Percentiles rank a stretch among this genome's conserved stretches.
These are phyloP conservation scores for Styela plicata DNA, from an alignment of 23 tunicate species.

Conservation along the genomic window DNA sequence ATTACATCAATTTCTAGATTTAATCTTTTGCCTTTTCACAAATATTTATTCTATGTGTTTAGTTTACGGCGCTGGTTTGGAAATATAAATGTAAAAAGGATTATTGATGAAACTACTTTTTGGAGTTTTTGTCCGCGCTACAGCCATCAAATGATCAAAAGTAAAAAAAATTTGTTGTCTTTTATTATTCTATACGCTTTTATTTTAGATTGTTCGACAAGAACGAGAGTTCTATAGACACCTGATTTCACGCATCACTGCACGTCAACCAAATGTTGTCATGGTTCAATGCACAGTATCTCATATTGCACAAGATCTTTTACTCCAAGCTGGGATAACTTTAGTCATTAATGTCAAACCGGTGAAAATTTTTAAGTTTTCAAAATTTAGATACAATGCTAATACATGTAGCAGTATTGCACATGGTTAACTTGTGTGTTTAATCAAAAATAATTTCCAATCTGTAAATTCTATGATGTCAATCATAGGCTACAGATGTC, in stretches of 20 bases:
- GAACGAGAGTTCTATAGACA: slow-evolving; percentile 85
- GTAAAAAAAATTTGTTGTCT: not conserved
- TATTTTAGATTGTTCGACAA: slow-evolving; percentile 63
- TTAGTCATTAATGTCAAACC: slow-evolving; percentile 75
- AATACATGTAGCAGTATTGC: too few relatives aligned
- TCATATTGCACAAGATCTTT: slow-evolving; percentile 56
- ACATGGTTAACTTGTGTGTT: not conserved
- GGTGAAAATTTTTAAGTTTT: slow-evolving; percentile 48
- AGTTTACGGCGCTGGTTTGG: too few relatives aligned
- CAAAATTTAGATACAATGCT: too few relatives aligned
- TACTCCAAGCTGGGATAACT: slow-evolving; percentile 68
- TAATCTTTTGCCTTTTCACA: too few relatives aligned
- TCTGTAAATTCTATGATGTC: not conserved
- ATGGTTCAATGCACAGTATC: slow-evolving; percentile 74
- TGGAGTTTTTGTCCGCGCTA: too few relatives aligned
- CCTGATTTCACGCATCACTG: slow-evolving; percentile 52
- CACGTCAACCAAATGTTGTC: slow-evolving; percentile 62
- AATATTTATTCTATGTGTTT: too few relatives aligned
- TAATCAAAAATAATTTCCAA: not conserved
- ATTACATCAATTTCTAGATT: too few relatives aligned
- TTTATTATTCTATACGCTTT: slow-evolving; percentile 1
- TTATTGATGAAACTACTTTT: too few relatives aligned
- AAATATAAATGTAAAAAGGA: too few relatives aligned
- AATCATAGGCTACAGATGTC: too few relatives aligned
- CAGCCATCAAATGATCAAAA: too few relatives aligned